phyloP scores from a whole-genome alignment of 2,797 vertebrate species.

The Neopelma chrysocephalum region DNA sequence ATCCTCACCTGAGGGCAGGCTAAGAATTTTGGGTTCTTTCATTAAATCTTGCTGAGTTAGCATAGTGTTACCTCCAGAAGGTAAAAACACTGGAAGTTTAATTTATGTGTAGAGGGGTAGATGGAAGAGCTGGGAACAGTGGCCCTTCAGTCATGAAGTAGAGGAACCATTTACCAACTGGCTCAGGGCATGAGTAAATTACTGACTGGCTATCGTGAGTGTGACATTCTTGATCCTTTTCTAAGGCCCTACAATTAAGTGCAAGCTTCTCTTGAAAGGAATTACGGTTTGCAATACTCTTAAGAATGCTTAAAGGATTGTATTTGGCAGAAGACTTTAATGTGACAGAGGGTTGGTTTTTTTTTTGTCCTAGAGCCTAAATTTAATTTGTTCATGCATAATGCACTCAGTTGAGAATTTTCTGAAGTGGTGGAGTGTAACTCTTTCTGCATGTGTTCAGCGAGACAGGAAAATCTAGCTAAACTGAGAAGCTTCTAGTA shows the following conservation, averaged over 20 bases:
- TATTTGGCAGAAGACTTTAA: constrained; percentile 3
- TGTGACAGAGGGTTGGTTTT: background rate
- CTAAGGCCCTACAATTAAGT: background rate
- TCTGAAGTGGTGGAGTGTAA: background rate
- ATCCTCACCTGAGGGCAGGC: background rate
- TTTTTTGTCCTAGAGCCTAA: background rate
- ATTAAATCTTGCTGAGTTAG: background rate
- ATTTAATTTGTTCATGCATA: background rate
- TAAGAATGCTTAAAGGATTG: background rate
- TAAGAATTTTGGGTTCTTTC: background rate
- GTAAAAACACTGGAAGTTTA: background rate
- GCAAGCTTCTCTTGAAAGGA: background rate
- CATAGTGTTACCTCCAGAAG: background rate
- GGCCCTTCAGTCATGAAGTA: background rate
- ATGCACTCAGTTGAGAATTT: background rate
- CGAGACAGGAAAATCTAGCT: background rate
- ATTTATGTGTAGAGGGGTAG: background rate
- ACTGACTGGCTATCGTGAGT: background rate
- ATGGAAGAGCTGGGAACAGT: background rate
- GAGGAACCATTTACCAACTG: background rate
- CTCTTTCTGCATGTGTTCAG: background rate
- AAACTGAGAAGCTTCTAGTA: background rate
- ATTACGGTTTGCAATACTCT: background rate
- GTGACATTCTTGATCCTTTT: background rate
- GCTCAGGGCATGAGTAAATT: background rate